Base-by-base conservation (phyloP, 2,113 vertebrate species). In the Notarius lentiginosus region DNA sequence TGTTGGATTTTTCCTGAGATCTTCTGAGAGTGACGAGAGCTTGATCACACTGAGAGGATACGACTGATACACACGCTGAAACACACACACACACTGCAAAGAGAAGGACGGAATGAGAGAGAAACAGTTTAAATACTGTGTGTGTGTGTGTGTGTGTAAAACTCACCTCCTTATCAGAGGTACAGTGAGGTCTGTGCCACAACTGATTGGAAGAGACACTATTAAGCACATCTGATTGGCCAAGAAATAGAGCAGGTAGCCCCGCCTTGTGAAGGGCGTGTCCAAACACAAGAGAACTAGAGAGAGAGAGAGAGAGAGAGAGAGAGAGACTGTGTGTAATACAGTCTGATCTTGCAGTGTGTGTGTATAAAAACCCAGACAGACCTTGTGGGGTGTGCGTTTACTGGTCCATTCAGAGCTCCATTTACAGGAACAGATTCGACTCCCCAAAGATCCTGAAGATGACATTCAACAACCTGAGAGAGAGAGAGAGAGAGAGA, bases 121-220 rank as follows among this genome's bases (percentile, higher is more conserved):
- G 22, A 75, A 14, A 75, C 49, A 77, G 49, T 53, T 14, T 76
- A 9, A 7, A 76, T 10, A 77, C 7, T 83, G 81, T 87, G 86
- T 84, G 56, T 77, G 70, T 72, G 9, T 41, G 18, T n/a, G 4
- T 72, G 17, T 24, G 22, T 60, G 24, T 11, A 17, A 34, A 4
- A 20, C 77, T 95, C 89, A 98, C 97, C 95, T 97, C 94, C 91
- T 95, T 95, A 93, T 98, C 96, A 70, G 95, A 95, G 87, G 82
- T 77, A 81, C 93, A 95, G 77, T 49, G 83, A 82, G 94, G 90
- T 90, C 91, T 92, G 86, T 89, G 91, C 95, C 94, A 94, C 65
- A 89, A 90, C 88, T 93, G 93, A 84, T 88, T 89, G 87, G 94
- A 94, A 91, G 90, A 85, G 12, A 92, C 83, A 1, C 86, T 61